Evolutionary conservation across 1,140 invertebrate species (phyloP).

Genomic region (Drosophila parvula): DNA sequence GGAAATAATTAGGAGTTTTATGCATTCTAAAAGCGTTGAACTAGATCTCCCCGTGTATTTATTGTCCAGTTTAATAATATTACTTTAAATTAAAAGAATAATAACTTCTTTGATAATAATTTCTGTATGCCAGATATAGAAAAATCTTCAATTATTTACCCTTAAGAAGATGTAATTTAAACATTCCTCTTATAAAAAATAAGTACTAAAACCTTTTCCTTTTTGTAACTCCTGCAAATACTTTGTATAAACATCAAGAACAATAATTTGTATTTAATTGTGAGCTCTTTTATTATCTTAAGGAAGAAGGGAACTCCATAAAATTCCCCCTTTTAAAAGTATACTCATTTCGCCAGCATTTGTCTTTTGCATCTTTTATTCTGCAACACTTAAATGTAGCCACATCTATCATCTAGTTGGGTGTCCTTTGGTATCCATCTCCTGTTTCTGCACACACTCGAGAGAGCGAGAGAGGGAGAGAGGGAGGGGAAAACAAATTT

Average conservation of each 20-base stretch:
- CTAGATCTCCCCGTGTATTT: no score
- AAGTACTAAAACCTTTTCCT: not conserved
- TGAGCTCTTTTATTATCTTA: not conserved
- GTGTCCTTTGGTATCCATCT: conserved; percentile 7
- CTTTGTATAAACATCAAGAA: not conserved
- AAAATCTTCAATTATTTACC: not conserved
- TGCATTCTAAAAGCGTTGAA: no score
- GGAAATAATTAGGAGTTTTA: no score
- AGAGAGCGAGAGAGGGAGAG: not conserved
- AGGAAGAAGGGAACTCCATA: not conserved
- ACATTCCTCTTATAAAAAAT: not conserved
- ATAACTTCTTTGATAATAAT: no score
- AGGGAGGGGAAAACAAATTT: conserved; percentile 43
- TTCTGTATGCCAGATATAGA: not conserved
- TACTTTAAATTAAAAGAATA: not conserved
- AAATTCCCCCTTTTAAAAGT: not conserved
- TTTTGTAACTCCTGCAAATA: not conserved
- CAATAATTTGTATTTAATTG: conserved; percentile 1
- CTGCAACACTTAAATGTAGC: conserved; percentile 19
- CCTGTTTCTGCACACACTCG: not conserved
- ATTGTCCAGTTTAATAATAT: not conserved
- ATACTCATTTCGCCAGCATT: not conserved
- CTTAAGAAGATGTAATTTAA: not conserved
- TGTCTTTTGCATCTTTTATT: conserved; percentile 19
- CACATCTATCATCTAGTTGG: conserved; percentile 45